Percentiles rank a stretch among this genome's conserved stretches.
Evolutionary conservation across 1,140 invertebrate genomes (phyloP).

Genomic region (Episyrphus balteatus): DNA sequence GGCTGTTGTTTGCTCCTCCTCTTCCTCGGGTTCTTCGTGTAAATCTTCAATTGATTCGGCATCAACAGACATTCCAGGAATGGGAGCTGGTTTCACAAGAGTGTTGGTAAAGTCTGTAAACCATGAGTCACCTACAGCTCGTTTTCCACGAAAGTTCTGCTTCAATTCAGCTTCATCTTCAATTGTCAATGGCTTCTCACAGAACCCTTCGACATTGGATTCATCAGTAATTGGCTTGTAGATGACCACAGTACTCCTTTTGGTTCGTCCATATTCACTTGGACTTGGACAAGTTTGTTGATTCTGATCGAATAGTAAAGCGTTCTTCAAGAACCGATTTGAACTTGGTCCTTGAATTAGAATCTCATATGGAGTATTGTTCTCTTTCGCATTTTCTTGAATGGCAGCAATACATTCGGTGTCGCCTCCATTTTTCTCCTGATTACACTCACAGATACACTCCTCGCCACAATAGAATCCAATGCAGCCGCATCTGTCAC

Average conservation of each 20-base stretch:
- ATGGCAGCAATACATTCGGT: slow-evolving; percentile 28
- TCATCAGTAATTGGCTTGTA: slow-evolving; percentile 16
- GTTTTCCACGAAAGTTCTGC: slow-evolving; percentile 10
- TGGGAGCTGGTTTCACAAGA: slow-evolving; percentile 23
- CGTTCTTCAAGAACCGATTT: slow-evolving; percentile 30
- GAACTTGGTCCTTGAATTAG: slow-evolving; percentile 30
- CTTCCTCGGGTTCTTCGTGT: slow-evolving; percentile 4
- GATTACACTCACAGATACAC: slow-evolving; percentile 34
- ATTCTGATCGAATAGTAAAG: slow-evolving; percentile 27
- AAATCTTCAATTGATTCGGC: slow-evolving; percentile 1
- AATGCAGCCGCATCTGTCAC: slow-evolving; percentile 29
- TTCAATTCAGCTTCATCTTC: slow-evolving; percentile 5
- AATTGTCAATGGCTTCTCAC: neutral
- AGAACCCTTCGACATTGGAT: neutral
- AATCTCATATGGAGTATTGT: slow-evolving; percentile 25
- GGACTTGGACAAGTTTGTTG: slow-evolving; percentile 2
- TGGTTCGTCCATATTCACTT: slow-evolving; percentile 7
- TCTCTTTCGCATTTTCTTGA: slow-evolving; percentile 20
- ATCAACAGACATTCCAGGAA: slow-evolving; percentile 11
- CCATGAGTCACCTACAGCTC: slow-evolving; percentile 25
- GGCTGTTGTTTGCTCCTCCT: slow-evolving; percentile 11
- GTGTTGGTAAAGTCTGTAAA: slow-evolving; percentile 26
- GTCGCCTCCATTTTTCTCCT: slow-evolving; percentile 19
- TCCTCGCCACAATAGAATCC: slow-evolving; percentile 36
- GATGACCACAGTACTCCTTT: slow-evolving; percentile 25